Base-by-base conservation (phyloP, 2,797 vertebrate genomes). In the Typhlichthys subterraneus region DNA sequence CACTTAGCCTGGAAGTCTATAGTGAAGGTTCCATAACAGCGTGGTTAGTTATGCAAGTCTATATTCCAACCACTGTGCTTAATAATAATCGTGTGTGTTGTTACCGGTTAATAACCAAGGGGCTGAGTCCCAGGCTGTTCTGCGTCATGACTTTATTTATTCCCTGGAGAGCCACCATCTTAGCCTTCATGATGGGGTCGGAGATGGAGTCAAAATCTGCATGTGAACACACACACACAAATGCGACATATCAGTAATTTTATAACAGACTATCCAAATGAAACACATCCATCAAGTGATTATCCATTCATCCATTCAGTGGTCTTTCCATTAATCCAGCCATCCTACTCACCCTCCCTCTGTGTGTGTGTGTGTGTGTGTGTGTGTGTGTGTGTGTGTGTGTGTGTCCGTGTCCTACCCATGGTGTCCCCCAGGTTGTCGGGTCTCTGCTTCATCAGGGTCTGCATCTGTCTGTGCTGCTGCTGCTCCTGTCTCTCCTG, bases 131-230 rank as follows among this genome's bases (percentile, higher is more conserved):
- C 89, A 99, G 91, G 64, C 82, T 96, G 67, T 91, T 95, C 74
- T 99, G 97, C 3, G 91, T 94, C 96, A 99, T 98, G 46, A 99
- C 96, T 90, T 97, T 98, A 86, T 99, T 99, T 86, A 99, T 99
- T 50, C 98, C 98, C 80, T 99, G 97, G 33, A 99, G 92, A 64
- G 96, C 98, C 57, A 99, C 96, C 95, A 99, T 99, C 91, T 99
- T 99, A 23, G 98, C 98, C 83, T 98, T 99, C 96, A 98, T 97
- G 81, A 99, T 99, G 15, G 98, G 97, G 85, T 99, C 97, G 1
- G 95, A 93, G 78, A 99, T 96, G 11, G 96, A 92, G 83, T 98
- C 96, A 59, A 97, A 96, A 86, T 98, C 97, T 95, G 73, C 53
- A 42, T 12, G 2, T 1, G 14, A 12, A 45, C 11, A 13, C 50